Percentiles rank a stretch among this genome's conserved stretches.
Evolutionary conservation across 1,140 invertebrate species (phyloP).

Genomic region (Sweltsa coloradensis): DNA sequence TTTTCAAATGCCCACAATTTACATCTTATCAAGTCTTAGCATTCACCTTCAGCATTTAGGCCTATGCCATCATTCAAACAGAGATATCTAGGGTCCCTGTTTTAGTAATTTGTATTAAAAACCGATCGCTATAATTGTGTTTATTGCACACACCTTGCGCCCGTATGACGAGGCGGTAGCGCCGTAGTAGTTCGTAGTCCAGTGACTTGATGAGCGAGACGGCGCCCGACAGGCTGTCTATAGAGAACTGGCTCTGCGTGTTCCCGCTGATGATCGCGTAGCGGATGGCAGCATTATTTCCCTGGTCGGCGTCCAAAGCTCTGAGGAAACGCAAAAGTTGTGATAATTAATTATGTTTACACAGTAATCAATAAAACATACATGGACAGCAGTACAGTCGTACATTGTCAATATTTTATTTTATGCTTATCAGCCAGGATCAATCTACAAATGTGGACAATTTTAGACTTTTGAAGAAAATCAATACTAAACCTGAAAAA

Average conservation of each 20-base stretch:
- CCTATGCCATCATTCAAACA: no score
- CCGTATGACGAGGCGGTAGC: constrained; percentile 77
- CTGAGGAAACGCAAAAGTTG: constrained; percentile 26
- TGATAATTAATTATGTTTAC: background rate
- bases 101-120: no score
- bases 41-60: no score
- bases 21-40: no score
- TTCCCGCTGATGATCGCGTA: constrained; percentile 94
- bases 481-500: background rate
- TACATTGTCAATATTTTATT: no score
- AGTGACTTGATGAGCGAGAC: constrained; percentile 75
- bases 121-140: no score
- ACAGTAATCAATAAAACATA: no score
- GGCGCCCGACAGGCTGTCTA: constrained; percentile 85
- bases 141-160: constrained; percentile 62
- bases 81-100: no score
- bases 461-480: background rate
- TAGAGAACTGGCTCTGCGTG: constrained; percentile 83
- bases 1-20: no score
- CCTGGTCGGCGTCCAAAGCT: constrained; percentile 81
- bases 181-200: constrained; percentile 78
- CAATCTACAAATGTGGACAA: no score
- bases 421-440: no score
- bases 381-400: no score
- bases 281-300: constrained; percentile 78